A percentile compares a stretch with the other conserved stretches of the same genome.
phyloP scores from a whole-genome alignment of 2,797 vertebrate genomes.

The Tachyglossus aculeatus region DNA sequence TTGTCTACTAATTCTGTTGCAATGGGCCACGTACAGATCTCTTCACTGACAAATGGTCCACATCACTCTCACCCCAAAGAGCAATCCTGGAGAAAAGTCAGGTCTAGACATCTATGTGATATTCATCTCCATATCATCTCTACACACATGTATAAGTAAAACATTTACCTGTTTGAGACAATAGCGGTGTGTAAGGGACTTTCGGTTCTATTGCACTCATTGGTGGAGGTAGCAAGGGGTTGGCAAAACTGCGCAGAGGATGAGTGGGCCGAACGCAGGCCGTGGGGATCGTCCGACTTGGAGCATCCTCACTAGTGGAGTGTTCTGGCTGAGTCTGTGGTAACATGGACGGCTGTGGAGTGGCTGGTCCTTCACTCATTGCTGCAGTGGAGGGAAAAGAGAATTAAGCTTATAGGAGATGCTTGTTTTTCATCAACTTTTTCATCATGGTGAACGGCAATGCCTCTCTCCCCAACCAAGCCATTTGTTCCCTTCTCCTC shows the following conservation, averaged over 20 bases:
- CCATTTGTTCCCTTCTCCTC: no score
- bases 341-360: constrained; percentile 79
- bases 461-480: no score
- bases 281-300: constrained; percentile 87
- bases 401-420: neutral
- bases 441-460: no score
- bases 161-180: constrained; percentile 89
- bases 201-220: constrained; percentile 92
- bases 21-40: no score
- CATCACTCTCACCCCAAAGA: no score
- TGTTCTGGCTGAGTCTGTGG: constrained; percentile 77
- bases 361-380: constrained; percentile 67
- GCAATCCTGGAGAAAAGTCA: no score
- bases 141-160: no score
- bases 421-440: neutral
- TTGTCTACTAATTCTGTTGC: no score
- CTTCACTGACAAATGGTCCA: no score
- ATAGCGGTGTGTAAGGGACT: constrained; percentile 84
- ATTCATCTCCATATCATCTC: no score
- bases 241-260: constrained; percentile 91
- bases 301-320: constrained; percentile 75
- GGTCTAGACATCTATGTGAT: no score
- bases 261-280: constrained; percentile 91
- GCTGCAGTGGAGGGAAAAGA: constrained; percentile 54
- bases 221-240: constrained; percentile 88